Base-by-base conservation (phyloP, 1,140 invertebrate genomes). In the Ptiloglossa arizonensis region DNA sequence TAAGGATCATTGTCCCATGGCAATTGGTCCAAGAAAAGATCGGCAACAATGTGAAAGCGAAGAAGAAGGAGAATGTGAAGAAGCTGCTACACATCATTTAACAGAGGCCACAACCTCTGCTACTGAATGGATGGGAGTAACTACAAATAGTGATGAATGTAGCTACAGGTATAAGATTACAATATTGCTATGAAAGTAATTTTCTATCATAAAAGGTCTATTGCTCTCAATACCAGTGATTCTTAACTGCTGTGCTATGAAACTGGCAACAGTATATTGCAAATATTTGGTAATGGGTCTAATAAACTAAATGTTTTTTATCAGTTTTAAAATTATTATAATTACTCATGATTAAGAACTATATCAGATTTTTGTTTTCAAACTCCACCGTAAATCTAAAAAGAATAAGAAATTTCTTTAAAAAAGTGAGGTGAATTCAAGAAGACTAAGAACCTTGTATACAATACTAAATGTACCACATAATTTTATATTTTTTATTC, bases 91-190 rank as follows among this genome's bases (percentile, higher is more conserved):
- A 5, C 94, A 94, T 86, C 92, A 93, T 81, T 89, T 94, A 4
- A 92, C 92, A 4, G 93, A 94, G 75, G 92, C 89, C 17, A 95
- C 94, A 46, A 95, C 95, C 63, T 96, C 96, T 17, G 95, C 96
- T 66, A 95, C 95, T 56, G 97, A 97, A 89, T 97, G 96, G 96
- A 95, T 95, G 94, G 97, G 92, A 88, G 93, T 97, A 71, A 97
- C 97, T 17, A 97, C 97, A 63, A 97, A 97, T 89, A 97, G 96
- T 90, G 96, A 96, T 89, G 96, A 97, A 70, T 96, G 96, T 87
- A 97, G 96, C 87, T 97, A 97, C 85, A 93, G 91, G 93, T 93
- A n/a, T 48, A 35, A 59, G 17, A 22, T 54, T 63, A 73, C 13
- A 0, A 48, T 60, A 64, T 46, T 41, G 13, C 46, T 56, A 9